phyloP scores from a whole-genome alignment of 2,113 vertebrate species.

The Lichenostomus cassidix region DNA sequence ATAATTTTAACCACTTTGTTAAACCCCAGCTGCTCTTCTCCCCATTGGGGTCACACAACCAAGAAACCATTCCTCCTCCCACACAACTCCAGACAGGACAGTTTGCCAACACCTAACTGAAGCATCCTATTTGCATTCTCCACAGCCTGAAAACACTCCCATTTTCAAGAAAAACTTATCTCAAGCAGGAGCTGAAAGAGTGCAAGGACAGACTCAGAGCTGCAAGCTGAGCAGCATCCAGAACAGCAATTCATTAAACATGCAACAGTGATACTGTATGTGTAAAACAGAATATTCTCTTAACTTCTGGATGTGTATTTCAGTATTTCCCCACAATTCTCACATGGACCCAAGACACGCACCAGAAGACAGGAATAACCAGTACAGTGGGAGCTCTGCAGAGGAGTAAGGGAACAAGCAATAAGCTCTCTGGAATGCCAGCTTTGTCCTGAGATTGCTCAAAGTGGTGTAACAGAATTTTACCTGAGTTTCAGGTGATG shows the following conservation, averaged over 20 bases:
- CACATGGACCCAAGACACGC: fast-evolving
- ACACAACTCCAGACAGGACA: conserved; percentile 16
- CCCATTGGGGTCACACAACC: conserved; percentile 31
- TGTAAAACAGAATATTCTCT: not conserved
- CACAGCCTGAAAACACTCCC: not conserved
- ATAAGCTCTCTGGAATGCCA: not conserved
- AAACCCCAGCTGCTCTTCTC: conserved; percentile 55
- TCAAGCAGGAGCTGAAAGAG: not conserved
- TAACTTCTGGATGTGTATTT: not conserved
- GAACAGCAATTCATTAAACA: not conserved
- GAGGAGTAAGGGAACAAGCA: not conserved
- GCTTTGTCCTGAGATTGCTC: not conserved
- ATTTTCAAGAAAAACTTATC: not conserved
- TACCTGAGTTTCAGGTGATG: not conserved
- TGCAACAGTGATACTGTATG: not conserved
- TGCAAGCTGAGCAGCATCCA: not conserved
- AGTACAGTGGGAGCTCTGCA: not conserved
- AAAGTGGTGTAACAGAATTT: not conserved
- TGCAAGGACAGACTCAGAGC: not conserved
- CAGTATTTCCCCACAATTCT: not conserved
- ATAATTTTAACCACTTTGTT: conserved; percentile 60
- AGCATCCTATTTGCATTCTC: not conserved
- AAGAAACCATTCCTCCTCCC: conserved; percentile 34
- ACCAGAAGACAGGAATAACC: not conserved
- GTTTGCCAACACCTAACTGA: conserved; percentile 18